Evolutionary conservation across 2,888 invertebrate genomes (phyloP).

Genomic region (Venusia cambrica): DNA sequence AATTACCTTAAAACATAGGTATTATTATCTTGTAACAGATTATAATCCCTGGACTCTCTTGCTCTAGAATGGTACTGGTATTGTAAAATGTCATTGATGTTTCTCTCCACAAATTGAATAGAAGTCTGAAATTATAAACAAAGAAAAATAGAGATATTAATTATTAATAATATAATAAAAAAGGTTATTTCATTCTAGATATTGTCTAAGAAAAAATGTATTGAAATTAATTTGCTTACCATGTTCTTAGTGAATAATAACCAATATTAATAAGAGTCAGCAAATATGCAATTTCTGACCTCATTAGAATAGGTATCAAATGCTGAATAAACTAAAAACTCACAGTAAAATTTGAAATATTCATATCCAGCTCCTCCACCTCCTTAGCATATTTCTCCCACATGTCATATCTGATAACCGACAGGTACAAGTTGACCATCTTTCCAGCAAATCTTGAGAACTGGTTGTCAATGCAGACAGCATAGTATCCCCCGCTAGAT

Average conservation of each 20-base stretch:
- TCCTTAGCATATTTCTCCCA: slow-evolving; percentile 97
- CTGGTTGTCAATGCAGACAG: slow-evolving; percentile 95
- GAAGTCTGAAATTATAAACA: slow-evolving; percentile 83
- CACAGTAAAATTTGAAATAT: slow-evolving; percentile 95
- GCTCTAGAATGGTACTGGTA: slow-evolving; percentile 91
- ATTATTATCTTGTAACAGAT: slow-evolving; percentile 90
- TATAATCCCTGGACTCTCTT: slow-evolving; percentile 90
- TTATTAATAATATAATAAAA: slow-evolving; percentile 1
- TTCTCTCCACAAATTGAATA: slow-evolving; percentile 89
- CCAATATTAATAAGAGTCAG: no score
- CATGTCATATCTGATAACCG: slow-evolving; percentile 94
- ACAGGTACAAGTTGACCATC: slow-evolving; percentile 93
- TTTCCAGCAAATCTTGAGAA: slow-evolving; percentile 95
- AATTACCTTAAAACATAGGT: slow-evolving; percentile 87
- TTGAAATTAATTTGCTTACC: no score
- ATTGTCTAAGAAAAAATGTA: no score
- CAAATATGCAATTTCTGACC: no score
- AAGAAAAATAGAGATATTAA: slow-evolving; percentile 9
- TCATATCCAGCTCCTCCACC: slow-evolving; percentile 91
- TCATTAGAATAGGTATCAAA: no score
- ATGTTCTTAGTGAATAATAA: no score
- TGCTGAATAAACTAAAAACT: no score
- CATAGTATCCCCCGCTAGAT: slow-evolving; percentile 91
- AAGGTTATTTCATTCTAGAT: no score
- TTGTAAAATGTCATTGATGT: slow-evolving; percentile 92